Percentiles rank a stretch among this genome's conserved stretches.
Evolutionary conservation across 1,140 invertebrate genomes (phyloP).

Genomic region (Atta cephalotes): DNA sequence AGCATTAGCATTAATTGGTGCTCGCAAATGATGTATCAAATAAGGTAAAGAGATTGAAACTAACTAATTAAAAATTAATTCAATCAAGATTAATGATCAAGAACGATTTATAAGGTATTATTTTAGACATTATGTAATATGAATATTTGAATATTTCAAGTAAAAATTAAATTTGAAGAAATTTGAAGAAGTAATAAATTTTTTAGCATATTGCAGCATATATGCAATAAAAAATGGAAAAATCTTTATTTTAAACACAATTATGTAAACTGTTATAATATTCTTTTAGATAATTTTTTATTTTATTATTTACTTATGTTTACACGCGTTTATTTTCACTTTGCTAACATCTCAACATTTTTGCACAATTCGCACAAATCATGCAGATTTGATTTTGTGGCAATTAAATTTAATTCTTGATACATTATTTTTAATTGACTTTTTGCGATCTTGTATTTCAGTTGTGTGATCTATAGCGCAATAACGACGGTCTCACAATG

Average conservation of each 20-base stretch:
- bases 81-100: too few relatives aligned
- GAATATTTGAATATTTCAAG: neutral
- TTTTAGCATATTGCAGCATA: neutral
- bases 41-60: conserved; percentile 71
- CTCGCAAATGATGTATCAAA: conserved; percentile 76
- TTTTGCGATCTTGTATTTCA: conserved; percentile 71
- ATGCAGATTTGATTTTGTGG: neutral
- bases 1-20: conserved; percentile 75
- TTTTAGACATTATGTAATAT: neutral
- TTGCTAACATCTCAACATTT: neutral
- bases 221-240: neutral
- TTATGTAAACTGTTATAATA: neutral
- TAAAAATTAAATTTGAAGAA: neutral
- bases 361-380: neutral
- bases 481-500: conserved; percentile 80
- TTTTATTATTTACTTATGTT: neutral
- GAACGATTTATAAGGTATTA: neutral
- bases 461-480: conserved; percentile 76
- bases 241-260: neutral
- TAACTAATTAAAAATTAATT: neutral
- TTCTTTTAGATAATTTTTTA: neutral
- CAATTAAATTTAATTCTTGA: neutral
- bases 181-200: neutral
- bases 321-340: neutral
- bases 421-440: conserved; percentile 40